Base-by-base conservation (phyloP, 92 coral and sea anemone species). In the Heteractis magnifica region DNA sequence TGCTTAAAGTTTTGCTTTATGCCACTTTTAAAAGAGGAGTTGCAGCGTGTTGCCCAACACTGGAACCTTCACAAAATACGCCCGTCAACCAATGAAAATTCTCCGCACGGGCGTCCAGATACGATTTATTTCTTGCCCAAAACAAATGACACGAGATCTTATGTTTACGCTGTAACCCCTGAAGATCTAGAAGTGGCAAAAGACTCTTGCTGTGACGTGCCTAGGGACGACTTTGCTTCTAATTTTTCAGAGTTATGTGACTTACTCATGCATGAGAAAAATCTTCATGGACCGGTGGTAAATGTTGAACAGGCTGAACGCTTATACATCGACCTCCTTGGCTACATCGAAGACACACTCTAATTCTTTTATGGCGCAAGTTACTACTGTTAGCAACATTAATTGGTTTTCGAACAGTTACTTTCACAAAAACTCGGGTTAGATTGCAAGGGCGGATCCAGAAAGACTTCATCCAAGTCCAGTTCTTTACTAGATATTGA, bases 161-260 rank as follows among this genome's bases (percentile, higher is more conserved):
- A 89, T 79, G 80, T 86, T 49, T 89, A 89, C 15, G 65, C 59
- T 14, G 81, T 80, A 75, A 19, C 80, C 51, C 18, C 23, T 18
- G 87, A 51, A 81, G 89, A 89, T 86, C 79, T 89, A 58, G 58
- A 55, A 65, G 87, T 89, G 68, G 75, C 92, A 62, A 82, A 89
- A 79, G 86, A 89, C 53, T 83, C 77, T 64, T 89, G 89, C 80
- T 86, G 87, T 77, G 79, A 68, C n/a, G 81, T 77, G 6, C 87
- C 26, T 52, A 65, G 41, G 49, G 91, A 88, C 50, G 86, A 71
- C 20, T 65, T 81, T 65, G 49, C 77, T 5, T 4, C 6, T 48
- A 73, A 73, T 7, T 89, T 85, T 72, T 58, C 92, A 11, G 89
- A 89, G 55, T 82, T 89, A 53, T 82, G 79, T 21, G 59, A 78